phyloP scores from a whole-genome alignment of 2,113 vertebrate genomes.

The Spilogale gracilis region DNA sequence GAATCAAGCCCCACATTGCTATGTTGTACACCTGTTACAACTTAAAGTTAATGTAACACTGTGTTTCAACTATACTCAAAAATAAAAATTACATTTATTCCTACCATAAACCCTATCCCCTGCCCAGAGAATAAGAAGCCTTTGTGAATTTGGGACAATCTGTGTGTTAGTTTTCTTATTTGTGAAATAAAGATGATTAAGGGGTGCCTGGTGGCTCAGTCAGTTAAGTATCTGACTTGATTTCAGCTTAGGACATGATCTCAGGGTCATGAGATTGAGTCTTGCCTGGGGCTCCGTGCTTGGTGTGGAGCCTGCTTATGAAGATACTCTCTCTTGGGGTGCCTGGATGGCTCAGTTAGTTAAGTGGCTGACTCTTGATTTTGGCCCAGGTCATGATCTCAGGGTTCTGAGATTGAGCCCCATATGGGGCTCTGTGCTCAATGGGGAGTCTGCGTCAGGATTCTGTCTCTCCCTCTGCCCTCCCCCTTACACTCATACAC shows the following conservation, averaged over 20 bases:
- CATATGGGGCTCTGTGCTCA: too few species aligned
- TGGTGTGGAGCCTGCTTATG: too few species aligned
- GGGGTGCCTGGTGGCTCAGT: not conserved
- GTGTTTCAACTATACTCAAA: not conserved
- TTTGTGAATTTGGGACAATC: not conserved
- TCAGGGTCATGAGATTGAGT: not conserved
- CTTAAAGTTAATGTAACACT: not conserved
- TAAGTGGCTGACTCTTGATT: not conserved
- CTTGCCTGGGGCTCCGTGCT: too few species aligned
- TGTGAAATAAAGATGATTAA: not conserved
- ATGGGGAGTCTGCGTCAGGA: too few species aligned
- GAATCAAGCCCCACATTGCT: not conserved
- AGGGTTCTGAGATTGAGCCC: not conserved
- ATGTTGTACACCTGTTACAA: not conserved
- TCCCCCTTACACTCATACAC: not conserved
- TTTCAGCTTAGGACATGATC: not conserved
- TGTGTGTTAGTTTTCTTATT: slow-evolving; percentile 10
- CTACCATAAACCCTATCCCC: not conserved
- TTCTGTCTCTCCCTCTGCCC: not conserved
- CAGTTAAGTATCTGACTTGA: not conserved
- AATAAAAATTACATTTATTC: not conserved
- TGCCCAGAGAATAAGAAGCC: not conserved
- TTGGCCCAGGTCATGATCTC: not conserved
- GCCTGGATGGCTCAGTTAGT: not conserved
- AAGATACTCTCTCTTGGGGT: not conserved